phyloP scores from a whole-genome alignment of 2,113 vertebrate species.

The Trematocara nigrifrons region DNA sequence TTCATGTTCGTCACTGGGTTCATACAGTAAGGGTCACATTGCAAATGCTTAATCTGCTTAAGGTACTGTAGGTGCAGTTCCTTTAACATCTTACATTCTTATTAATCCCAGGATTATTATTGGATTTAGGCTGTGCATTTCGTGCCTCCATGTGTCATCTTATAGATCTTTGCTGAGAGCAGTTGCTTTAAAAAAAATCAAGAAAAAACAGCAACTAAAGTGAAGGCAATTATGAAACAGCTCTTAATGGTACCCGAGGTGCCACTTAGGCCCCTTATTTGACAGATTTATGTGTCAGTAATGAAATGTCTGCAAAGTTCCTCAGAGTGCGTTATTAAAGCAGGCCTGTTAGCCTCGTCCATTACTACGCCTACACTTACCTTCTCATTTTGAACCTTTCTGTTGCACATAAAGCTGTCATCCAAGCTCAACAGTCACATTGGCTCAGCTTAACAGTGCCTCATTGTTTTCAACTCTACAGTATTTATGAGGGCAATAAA shows the following conservation, averaged over 20 bases:
- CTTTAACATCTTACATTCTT: background rate
- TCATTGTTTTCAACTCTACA: conserved; percentile 38
- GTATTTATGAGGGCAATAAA: conserved; percentile 49
- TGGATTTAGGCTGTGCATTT: background rate
- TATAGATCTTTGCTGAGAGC: background rate
- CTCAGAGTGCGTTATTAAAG: conserved; percentile 34
- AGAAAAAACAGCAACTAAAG: background rate
- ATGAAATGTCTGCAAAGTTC: conserved; percentile 55
- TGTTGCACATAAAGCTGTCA: conserved; percentile 50
- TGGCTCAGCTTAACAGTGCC: conserved; percentile 11
- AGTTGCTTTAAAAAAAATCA: background rate
- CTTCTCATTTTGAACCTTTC: conserved; percentile 33
- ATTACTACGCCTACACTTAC: conserved; percentile 33
- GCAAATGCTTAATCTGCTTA: background rate
- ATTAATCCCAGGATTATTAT: background rate
- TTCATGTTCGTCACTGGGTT: background rate
- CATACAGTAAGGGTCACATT: background rate
- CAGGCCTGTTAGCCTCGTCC: conserved; percentile 17
- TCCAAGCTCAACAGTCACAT: conserved; percentile 33
- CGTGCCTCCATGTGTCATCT: background rate
- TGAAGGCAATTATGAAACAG: conserved; percentile 29
- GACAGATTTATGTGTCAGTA: conserved; percentile 48
- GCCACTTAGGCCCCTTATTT: conserved; percentile 41
- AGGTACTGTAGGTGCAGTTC: background rate
- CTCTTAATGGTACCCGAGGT: conserved; percentile 41